phyloP scores from a whole-genome alignment of 2,888 invertebrate species.

The Dermolepida albohirtum region DNA sequence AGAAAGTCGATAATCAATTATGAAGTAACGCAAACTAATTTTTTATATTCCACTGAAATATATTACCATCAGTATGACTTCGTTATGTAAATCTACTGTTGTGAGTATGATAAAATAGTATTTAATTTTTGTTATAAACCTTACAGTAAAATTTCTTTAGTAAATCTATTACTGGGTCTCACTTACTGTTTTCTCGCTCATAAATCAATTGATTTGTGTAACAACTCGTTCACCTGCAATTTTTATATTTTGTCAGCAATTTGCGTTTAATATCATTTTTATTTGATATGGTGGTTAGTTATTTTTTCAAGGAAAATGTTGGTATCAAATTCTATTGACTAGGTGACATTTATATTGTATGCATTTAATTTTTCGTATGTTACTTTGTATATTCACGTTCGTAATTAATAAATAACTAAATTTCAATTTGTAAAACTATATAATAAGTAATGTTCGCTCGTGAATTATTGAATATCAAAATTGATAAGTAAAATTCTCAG shows the following conservation, averaged over 20 bases:
- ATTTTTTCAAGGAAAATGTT: conserved; percentile 21
- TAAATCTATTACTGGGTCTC: no score
- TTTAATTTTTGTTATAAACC: no score
- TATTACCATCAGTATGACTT: conserved; percentile 34
- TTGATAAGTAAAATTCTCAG: not conserved
- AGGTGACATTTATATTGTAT: conserved; percentile 31
- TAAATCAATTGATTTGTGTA: not conserved
- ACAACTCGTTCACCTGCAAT: not conserved
- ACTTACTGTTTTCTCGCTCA: not conserved
- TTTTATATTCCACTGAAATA: conserved; percentile 46
- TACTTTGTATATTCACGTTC: not conserved
- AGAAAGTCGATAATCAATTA: conserved; percentile 37
- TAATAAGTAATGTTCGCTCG: no score
- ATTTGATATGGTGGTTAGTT: conserved; percentile 7
- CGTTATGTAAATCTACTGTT: conserved; percentile 52
- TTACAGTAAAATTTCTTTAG: conserved; percentile 11
- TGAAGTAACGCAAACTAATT: conserved; percentile 30
- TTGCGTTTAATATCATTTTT: conserved; percentile 34
- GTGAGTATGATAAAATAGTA: conserved; percentile 45
- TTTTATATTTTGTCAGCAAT: conserved; percentile 22
- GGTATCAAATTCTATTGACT: conserved; percentile 31
- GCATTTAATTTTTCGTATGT: not conserved
- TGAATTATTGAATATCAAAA: not conserved
- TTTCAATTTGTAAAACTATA: no score
- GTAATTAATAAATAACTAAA: no score